A percentile compares a stretch with the other conserved stretches of the same genome.
Conservation (phyloP, 2,797 vertebrate genomes). For the Xerus rutilus region DNA sequence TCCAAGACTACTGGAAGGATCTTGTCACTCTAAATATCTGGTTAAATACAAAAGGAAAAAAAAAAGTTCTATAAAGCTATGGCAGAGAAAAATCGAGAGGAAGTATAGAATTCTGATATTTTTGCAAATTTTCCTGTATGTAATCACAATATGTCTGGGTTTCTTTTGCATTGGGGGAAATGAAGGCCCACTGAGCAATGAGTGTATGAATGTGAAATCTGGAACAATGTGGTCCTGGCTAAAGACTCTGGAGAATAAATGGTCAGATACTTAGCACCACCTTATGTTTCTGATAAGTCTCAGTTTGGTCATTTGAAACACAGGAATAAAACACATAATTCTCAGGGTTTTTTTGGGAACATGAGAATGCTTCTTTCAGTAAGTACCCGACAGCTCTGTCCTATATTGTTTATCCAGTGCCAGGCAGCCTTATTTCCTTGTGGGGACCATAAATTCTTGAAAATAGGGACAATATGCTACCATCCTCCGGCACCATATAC, state of each 20-base stretch:
- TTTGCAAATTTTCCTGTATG: neutral
- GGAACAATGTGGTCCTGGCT: too few relatives aligned
- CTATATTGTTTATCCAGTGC: neutral
- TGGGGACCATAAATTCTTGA: neutral
- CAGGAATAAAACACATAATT: neutral
- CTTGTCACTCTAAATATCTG: neutral
- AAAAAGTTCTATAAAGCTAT: neutral
- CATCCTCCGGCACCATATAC: fast-evolving
- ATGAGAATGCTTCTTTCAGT: neutral
- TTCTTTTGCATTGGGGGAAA: neutral
- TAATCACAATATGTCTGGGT: neutral
- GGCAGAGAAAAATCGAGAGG: neutral
- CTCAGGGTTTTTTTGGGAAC: neutral
- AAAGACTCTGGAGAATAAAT: neutral
- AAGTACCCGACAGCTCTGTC: neutral
- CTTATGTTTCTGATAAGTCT: neutral
- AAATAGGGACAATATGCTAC: neutral
- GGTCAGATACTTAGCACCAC: neutral
- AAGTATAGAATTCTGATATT: neutral
- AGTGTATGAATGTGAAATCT: neutral
- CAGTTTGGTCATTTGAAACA: constrained; percentile 53
- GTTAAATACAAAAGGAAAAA: neutral
- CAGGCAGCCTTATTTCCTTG: neutral
- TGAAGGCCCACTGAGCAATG: neutral
- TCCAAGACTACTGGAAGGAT: neutral